phyloP scores from a whole-genome alignment of 2,113 vertebrate genomes.

The Loxodonta africana region DNA sequence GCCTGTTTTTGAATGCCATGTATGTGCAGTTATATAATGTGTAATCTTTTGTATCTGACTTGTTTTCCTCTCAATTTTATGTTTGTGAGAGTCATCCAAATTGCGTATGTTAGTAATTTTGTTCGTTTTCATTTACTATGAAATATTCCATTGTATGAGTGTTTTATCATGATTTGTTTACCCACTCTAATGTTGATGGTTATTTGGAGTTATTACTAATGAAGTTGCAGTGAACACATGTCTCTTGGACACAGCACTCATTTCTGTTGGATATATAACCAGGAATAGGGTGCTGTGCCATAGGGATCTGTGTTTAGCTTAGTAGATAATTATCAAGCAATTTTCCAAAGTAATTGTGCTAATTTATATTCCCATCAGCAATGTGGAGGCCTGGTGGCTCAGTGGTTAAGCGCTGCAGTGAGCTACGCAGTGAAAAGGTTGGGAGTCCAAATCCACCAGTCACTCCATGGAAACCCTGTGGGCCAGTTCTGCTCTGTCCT shows the following conservation, averaged over 20 bases:
- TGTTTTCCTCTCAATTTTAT: neutral
- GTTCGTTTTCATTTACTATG: neutral
- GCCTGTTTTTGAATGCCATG: too few species aligned
- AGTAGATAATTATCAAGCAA: neutral
- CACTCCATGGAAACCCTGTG: too few species aligned
- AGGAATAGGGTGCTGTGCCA: neutral
- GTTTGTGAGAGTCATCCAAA: neutral
- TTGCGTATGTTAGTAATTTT: neutral
- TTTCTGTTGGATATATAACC: neutral
- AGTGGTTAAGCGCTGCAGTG: too few species aligned
- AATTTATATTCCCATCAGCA: neutral
- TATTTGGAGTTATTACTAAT: neutral
- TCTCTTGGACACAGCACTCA: neutral
- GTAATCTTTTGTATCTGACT: slow-evolving; percentile 8
- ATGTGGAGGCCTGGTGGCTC: too few species aligned
- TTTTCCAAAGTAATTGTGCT: neutral
- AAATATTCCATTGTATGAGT: neutral
- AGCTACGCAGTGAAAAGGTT: too few species aligned
- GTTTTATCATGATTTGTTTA: neutral
- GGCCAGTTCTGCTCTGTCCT: too few species aligned
- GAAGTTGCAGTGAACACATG: neutral
- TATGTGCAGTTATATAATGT: neutral
- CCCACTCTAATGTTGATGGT: neutral
- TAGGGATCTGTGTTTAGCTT: neutral
- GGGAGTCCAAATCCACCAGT: too few species aligned